Conservation (phyloP, 2,888 invertebrate genomes). For the Aradus depressus region DNA sequence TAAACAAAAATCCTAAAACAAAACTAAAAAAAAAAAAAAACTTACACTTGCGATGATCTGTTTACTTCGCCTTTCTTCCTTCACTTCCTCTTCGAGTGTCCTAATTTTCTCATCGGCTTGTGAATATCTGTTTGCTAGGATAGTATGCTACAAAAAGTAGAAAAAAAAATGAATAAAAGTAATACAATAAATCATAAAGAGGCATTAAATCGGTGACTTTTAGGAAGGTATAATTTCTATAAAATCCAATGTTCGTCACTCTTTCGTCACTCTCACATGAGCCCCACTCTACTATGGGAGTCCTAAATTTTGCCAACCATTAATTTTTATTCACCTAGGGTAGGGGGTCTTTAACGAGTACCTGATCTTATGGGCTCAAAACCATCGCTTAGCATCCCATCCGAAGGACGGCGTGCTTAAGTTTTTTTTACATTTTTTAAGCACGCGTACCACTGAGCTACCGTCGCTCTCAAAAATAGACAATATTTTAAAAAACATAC, state of each 20-base stretch:
- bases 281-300: too few relatives aligned
- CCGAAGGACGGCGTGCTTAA: too few relatives aligned
- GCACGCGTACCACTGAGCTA: too few relatives aligned
- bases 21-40: background rate
- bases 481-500: too few relatives aligned
- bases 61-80: slow-evolving; percentile 39
- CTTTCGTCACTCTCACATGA: too few relatives aligned
- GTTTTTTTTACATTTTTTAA: too few relatives aligned
- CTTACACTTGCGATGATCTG: slow-evolving; percentile 5
- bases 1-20: background rate
- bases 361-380: too few relatives aligned
- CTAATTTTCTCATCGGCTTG: slow-evolving; percentile 19
- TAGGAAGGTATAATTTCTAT: background rate
- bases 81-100: slow-evolving; percentile 41
- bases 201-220: background rate
- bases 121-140: slow-evolving; percentile 16
- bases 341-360: too few relatives aligned
- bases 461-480: too few relatives aligned
- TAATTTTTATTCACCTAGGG: too few relatives aligned
- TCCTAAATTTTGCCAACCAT: too few relatives aligned
- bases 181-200: background rate
- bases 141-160: slow-evolving; percentile 15
- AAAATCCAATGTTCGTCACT: background rate
- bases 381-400: too few relatives aligned
- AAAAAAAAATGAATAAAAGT: background rate